A percentile compares a stretch with the other conserved stretches of the same genome.
phyloP scores from a whole-genome alignment of 2,797 vertebrate species.

The Huso huso region DNA sequence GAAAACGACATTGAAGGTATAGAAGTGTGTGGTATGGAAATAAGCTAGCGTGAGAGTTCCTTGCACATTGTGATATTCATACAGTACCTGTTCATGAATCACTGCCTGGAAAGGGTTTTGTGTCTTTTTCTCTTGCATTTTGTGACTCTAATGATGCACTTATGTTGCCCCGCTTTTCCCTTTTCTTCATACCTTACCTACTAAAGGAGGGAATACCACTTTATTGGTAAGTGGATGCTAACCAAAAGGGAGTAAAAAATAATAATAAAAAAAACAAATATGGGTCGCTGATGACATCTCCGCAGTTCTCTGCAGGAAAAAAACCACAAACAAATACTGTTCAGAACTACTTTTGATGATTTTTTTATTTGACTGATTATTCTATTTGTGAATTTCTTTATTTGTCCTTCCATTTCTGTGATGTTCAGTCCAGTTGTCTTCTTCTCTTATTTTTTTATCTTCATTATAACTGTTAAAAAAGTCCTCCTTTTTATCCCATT shows the following conservation, averaged over 20 bases:
- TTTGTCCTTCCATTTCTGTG: constrained; percentile 89
- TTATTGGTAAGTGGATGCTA: constrained; percentile 99
- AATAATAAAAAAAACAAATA: constrained; percentile 73
- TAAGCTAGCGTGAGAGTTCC: constrained; percentile 46
- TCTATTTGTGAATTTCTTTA: constrained; percentile 94
- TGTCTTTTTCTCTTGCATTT: constrained; percentile 99
- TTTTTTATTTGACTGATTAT: constrained; percentile 91
- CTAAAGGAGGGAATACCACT: constrained; percentile 99
- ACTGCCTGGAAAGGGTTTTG: constrained; percentile 85
- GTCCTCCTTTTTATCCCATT: constrained; percentile 56
- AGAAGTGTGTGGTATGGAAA: constrained; percentile 17
- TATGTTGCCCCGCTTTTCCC: constrained; percentile 99
- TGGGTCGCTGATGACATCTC: constrained; percentile 95
- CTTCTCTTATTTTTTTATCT: constrained; percentile 58
- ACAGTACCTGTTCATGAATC: constrained; percentile 64
- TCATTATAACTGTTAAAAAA: constrained; percentile 56
- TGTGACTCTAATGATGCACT: constrained; percentile 99
- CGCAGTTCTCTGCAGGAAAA: constrained; percentile 91
- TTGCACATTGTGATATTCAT: constrained; percentile 60
- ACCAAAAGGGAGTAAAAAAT: constrained; percentile 97
- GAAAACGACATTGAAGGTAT: too few species aligned
- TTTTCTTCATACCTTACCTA: constrained; percentile 99
- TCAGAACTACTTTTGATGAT: constrained; percentile 79
- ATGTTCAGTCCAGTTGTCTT: constrained; percentile 84
- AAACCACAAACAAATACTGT: constrained; percentile 75